phyloP scores from a whole-genome alignment of 2,113 vertebrate genomes.

The Mellivora capensis region DNA sequence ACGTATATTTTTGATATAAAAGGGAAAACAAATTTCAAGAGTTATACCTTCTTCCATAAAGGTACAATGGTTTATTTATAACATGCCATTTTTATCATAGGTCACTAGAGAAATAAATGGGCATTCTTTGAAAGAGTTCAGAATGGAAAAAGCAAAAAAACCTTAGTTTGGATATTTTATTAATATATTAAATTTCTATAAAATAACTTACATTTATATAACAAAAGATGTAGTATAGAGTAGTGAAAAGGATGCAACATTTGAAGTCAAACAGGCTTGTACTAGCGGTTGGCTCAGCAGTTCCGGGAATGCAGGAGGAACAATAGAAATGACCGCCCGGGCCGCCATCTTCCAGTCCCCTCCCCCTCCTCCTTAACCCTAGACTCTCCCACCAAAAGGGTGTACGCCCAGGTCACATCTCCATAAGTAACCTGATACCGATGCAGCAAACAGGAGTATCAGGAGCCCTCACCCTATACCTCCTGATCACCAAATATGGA shows the following conservation, averaged over 20 bases:
- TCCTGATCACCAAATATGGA: too few species aligned
- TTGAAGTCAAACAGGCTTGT: neutral
- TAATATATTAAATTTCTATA: neutral
- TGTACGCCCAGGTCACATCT: too few species aligned
- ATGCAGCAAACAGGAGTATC: too few species aligned
- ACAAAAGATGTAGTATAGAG: neutral
- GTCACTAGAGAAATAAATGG: neutral
- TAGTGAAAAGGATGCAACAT: neutral
- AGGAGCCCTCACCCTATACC: too few species aligned
- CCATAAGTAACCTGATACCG: too few species aligned
- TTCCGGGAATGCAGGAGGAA: too few species aligned
- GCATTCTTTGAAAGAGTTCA: neutral
- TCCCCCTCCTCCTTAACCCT: too few species aligned
- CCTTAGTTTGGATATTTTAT: neutral
- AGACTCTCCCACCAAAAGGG: too few species aligned
- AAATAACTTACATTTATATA: neutral
- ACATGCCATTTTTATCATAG: neutral
- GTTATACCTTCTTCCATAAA: neutral
- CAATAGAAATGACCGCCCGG: too few species aligned
- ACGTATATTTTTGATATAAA: slow-evolving; percentile 36
- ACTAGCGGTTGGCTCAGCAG: too few species aligned
- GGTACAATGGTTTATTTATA: slow-evolving; percentile 6
- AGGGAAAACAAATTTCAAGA: slow-evolving; percentile 27
- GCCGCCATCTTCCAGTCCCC: too few species aligned
- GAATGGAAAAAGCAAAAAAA: neutral